Conservation (phyloP, 2,113 vertebrate genomes). For the Epinephelus lanceolatus region DNA sequence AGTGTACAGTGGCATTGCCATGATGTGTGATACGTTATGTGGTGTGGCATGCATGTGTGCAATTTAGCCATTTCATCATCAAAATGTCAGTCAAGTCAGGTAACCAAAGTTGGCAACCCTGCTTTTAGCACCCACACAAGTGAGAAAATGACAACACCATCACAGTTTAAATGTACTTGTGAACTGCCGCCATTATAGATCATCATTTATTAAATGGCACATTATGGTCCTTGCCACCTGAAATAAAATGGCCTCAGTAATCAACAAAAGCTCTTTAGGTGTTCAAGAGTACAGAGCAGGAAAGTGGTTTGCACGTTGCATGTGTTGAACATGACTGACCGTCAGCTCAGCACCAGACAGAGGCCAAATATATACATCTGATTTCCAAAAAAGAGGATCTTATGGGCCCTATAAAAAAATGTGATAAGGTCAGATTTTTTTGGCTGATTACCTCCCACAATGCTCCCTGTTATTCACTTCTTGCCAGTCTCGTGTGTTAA, state of each 20-base stretch:
- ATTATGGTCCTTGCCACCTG: slow-evolving; percentile 16
- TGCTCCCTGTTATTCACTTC: slow-evolving; percentile 57
- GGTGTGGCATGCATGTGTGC: no score
- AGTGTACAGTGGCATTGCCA: no score
- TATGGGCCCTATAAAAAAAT: slow-evolving; percentile 1
- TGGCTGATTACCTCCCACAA: slow-evolving; percentile 54
- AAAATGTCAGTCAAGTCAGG: no score
- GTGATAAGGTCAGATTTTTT: slow-evolving; percentile 54
- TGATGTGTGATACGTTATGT: no score
- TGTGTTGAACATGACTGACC: slow-evolving; percentile 25
- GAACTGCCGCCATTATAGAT: slow-evolving; percentile 47
- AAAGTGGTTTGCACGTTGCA: not conserved
- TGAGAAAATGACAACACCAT: slow-evolving; percentile 50
- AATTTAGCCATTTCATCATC: no score
- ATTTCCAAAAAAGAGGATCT: slow-evolving; percentile 8
- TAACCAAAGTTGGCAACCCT: no score
- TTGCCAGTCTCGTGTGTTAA: slow-evolving; percentile 43
- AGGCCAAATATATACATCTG: not conserved
- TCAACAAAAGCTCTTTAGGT: slow-evolving; percentile 5
- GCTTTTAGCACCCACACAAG: slow-evolving; percentile 42
- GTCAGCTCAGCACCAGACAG: not conserved
- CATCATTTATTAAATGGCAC: slow-evolving; percentile 61
- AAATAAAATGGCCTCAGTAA: slow-evolving; percentile 13
- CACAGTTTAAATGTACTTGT: slow-evolving; percentile 48
- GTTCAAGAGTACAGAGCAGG: slow-evolving; percentile 4